Conservation (phyloP, 1,140 invertebrate species). For the Drosophila busckii region DNA sequence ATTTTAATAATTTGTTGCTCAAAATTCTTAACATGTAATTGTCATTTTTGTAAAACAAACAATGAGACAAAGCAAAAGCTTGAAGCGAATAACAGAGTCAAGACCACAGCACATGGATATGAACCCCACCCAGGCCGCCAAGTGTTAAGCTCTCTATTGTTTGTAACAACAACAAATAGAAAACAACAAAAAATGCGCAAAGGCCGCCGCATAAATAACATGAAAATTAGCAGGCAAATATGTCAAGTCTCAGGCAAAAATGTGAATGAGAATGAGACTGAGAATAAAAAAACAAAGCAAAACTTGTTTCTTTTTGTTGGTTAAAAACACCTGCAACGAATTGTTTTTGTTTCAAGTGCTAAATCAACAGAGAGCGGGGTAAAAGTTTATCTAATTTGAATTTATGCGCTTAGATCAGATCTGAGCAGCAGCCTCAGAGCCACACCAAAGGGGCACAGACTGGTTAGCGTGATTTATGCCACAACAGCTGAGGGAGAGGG, state of each 20-base stretch:
- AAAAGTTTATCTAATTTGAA: slow-evolving; percentile 71
- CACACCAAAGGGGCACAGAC: neutral
- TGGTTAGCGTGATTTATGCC: slow-evolving; percentile 52
- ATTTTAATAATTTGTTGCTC: slow-evolving; percentile 38
- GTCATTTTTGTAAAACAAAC: slow-evolving; percentile 66
- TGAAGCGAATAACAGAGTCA: slow-evolving; percentile 4
- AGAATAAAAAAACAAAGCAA: slow-evolving; percentile 34
- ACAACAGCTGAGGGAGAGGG: neutral
- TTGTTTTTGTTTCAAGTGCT: slow-evolving; percentile 39
- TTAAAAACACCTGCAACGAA: slow-evolving; percentile 54
- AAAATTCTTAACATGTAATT: slow-evolving; percentile 68
- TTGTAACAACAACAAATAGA: slow-evolving; percentile 30
- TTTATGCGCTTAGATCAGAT: slow-evolving; percentile 65
- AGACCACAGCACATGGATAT: slow-evolving; percentile 3
- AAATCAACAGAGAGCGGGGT: slow-evolving; percentile 64
- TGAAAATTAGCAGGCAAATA: slow-evolving; percentile 68
- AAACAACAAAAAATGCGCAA: slow-evolving; percentile 17
- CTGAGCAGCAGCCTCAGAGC: slow-evolving; percentile 17
- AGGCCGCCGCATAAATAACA: slow-evolving; percentile 60
- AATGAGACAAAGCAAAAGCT: too few species aligned
- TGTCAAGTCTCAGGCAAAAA: slow-evolving; percentile 37
- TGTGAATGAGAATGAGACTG: slow-evolving; percentile 19
- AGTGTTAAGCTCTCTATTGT: slow-evolving; percentile 51
- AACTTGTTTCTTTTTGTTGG: slow-evolving; percentile 47
- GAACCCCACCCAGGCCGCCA: slow-evolving; percentile 13